These are phyloP conservation scores for Conger conger DNA, from an alignment of 2,113 vertebrate genomes.

Conservation along the genomic window DNA sequence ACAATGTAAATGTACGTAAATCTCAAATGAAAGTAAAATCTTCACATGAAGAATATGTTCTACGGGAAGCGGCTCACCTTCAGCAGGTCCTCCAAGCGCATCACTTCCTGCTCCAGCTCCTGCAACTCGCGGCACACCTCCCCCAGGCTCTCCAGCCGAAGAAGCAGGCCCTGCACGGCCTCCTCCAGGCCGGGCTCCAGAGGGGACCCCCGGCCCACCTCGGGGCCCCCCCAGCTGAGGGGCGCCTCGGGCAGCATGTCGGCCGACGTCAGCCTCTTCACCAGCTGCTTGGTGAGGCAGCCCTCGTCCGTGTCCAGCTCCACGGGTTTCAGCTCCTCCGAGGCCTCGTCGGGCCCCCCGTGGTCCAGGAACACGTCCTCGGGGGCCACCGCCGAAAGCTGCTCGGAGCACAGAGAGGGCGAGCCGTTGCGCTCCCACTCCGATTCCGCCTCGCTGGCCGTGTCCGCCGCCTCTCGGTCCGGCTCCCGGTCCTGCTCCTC, in stretches of 20 bases:
- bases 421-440: constrained; percentile 64
- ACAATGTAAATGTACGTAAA: no score
- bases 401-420: constrained; percentile 58
- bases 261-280: constrained; percentile 86
- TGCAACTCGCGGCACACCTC: constrained; percentile 89
- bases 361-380: constrained; percentile 73
- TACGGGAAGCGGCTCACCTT: constrained; percentile 71
- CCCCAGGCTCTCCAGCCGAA: constrained; percentile 83
- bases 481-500: constrained; percentile 52
- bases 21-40: no score
- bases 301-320: constrained; percentile 91
- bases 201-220: constrained; percentile 76
- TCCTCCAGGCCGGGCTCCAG: constrained; percentile 90
- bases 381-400: constrained; percentile 42
- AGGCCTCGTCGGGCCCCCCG: constrained; percentile 66
- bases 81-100: constrained; percentile 90
- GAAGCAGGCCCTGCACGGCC: constrained; percentile 84
- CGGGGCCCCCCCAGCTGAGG: constrained; percentile 69
- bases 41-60: no score
- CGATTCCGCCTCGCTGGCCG: constrained; percentile 57
- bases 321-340: constrained; percentile 91
- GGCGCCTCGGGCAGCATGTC: constrained; percentile 62
- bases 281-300: constrained; percentile 90
- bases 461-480: constrained; percentile 48
- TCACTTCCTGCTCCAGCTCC: constrained; percentile 89